Conservation (phyloP, 1,140 invertebrate genomes). For the Drosophila sp. region DNA sequence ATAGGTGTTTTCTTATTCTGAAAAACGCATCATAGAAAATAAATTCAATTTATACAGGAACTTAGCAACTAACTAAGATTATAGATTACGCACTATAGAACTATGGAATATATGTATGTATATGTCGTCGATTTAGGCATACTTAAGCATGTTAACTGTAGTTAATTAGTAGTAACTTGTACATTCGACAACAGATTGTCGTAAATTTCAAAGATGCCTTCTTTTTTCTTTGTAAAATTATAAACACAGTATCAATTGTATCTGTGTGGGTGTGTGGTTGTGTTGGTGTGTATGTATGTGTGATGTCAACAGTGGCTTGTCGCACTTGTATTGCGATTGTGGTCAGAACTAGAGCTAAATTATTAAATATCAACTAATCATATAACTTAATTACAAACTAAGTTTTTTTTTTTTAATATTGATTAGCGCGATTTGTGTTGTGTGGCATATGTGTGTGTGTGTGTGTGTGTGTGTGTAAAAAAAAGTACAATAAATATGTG, state of each 20-base stretch:
- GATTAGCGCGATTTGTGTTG: conserved; percentile 31
- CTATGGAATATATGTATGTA: conserved; percentile 35
- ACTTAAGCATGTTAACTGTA: conserved; percentile 18
- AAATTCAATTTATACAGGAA: conserved; percentile 59
- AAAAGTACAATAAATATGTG: conserved; percentile 77
- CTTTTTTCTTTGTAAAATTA: background rate
- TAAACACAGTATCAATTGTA: conserved; percentile 19
- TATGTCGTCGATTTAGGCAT: conserved; percentile 29
- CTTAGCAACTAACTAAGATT: conserved; percentile 44
- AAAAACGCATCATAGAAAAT: conserved; percentile 18
- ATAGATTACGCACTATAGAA: conserved; percentile 36
- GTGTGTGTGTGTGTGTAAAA: conserved; percentile 50
- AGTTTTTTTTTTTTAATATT: conserved; percentile 19
- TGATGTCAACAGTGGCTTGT: conserved; percentile 51
- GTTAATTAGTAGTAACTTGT: conserved; percentile 29
- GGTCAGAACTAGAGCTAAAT: conserved; percentile 31
- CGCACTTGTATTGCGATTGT: conserved; percentile 16
- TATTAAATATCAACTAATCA: conserved; percentile 27
- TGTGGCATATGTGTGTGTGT: conserved; percentile 34
- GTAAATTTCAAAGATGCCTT: conserved; percentile 11
- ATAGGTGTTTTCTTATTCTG: conserved; percentile 8
- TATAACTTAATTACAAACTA: conserved; percentile 38
- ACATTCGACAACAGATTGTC: conserved; percentile 28
- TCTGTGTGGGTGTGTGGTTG: conserved; percentile 29
- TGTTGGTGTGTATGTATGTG: conserved; percentile 17